Evolutionary conservation across 2,113 vertebrate species (phyloP).

Genomic region (Calyptomena viridis): DNA sequence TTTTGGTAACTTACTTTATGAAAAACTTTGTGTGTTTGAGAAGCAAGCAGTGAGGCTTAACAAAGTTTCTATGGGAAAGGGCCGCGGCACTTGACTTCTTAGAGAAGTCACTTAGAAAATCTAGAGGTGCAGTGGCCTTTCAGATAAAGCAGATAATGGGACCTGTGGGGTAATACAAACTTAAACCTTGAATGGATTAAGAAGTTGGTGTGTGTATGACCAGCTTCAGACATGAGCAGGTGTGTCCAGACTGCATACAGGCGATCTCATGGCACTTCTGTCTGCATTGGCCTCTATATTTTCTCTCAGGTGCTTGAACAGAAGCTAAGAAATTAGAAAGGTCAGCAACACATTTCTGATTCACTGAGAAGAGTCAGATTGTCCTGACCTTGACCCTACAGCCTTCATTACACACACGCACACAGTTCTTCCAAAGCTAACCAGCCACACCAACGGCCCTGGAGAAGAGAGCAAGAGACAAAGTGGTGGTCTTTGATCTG

Average conservation of each 20-base stretch:
- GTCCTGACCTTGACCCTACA: not conserved
- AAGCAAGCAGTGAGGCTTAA: not conserved
- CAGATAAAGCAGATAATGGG: not conserved
- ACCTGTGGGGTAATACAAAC: not conserved
- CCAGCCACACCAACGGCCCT: not conserved
- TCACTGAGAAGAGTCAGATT: not conserved
- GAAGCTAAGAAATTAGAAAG: not conserved
- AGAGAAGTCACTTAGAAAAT: not conserved
- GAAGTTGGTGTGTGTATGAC: not conserved
- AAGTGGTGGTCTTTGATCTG: not conserved
- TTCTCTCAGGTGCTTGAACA: not conserved
- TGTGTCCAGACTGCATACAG: not conserved
- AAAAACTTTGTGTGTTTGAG: not conserved
- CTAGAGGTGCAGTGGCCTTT: not conserved
- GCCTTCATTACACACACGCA: not conserved
- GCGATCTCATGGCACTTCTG: not conserved
- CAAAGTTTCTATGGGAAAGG: not conserved
- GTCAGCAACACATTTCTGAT: not conserved
- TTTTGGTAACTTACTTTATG: not conserved
- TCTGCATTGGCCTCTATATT: not conserved
- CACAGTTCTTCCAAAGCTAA: not conserved
- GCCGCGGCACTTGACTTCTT: not conserved
- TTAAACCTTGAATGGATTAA: not conserved
- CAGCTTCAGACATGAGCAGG: not conserved
- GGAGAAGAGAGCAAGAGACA: not conserved